Percentiles rank a stretch among this genome's conserved stretches.
Conservation (phyloP, 2,888 invertebrate species). For the Drosophila fulvimacula region DNA sequence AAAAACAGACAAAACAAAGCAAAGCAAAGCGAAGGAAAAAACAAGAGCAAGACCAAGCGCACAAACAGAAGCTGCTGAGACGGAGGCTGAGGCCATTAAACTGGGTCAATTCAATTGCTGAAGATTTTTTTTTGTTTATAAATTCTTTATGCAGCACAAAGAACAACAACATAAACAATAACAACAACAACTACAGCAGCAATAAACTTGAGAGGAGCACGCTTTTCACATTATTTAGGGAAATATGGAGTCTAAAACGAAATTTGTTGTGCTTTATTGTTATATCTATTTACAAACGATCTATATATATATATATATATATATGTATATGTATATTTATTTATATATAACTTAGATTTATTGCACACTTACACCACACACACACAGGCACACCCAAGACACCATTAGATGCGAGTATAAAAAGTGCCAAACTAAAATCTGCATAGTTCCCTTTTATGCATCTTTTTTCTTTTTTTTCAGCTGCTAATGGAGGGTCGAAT, state of each 20-base stretch:
- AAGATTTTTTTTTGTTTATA: slow-evolving; percentile 57
- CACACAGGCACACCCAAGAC: slow-evolving; percentile 19
- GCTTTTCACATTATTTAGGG: slow-evolving; percentile 44
- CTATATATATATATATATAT: slow-evolving; percentile 44
- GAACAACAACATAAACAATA: slow-evolving; percentile 28
- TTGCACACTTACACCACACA: slow-evolving; percentile 72
- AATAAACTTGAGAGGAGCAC: slow-evolving; percentile 30
- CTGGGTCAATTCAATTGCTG: slow-evolving; percentile 75
- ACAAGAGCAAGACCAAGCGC: slow-evolving; percentile 19
- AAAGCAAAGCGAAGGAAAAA: slow-evolving; percentile 1
- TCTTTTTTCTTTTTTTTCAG: slow-evolving; percentile 23
- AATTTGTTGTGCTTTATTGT: slow-evolving; percentile 42
- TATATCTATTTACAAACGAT: slow-evolving; percentile 24
- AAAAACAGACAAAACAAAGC: slow-evolving; percentile 10
- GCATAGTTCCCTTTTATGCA: slow-evolving; percentile 63
- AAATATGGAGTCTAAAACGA: slow-evolving; percentile 48
- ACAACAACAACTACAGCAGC: slow-evolving; percentile 17
- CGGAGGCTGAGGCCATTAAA: slow-evolving; percentile 34
- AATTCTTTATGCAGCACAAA: slow-evolving; percentile 44
- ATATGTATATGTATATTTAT: slow-evolving; percentile 43
- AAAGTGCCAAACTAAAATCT: slow-evolving; percentile 65
- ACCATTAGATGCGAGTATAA: slow-evolving; percentile 45
- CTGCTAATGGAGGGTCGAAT: slow-evolving; percentile 55
- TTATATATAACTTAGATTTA: slow-evolving; percentile 70
- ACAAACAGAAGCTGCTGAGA: slow-evolving; percentile 37